phyloP scores from a whole-genome alignment of 2,797 vertebrate genomes.

The Diceros bicornis region DNA sequence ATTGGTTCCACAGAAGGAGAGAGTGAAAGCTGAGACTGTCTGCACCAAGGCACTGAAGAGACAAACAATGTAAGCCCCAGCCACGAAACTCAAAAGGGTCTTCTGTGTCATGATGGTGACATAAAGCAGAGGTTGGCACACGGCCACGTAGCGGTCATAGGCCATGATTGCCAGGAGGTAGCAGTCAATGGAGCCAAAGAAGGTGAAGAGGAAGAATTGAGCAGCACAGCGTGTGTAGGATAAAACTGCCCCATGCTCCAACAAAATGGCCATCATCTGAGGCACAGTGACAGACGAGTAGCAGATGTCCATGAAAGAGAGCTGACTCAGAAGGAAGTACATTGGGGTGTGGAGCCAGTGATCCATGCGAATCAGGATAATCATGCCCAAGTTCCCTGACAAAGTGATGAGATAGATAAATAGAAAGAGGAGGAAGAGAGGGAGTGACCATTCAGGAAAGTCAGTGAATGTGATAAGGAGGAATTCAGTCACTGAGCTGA shows the following conservation, averaged over 20 bases:
- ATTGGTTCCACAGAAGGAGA: constrained; percentile 74
- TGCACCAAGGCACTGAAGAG: constrained; percentile 72
- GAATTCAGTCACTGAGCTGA: constrained; percentile 44
- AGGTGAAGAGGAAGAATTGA: constrained; percentile 79
- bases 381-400: constrained; percentile 73
- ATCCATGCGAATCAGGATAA: background rate
- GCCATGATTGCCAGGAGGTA: constrained; percentile 82
- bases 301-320: constrained; percentile 80
- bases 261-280: constrained; percentile 68
- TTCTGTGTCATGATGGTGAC: constrained; percentile 53
- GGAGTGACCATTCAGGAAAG: background rate
- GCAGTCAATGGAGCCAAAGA: constrained; percentile 74
- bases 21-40: constrained; percentile 54
- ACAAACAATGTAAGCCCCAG: constrained; percentile 46
- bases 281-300: constrained; percentile 78
- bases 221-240: constrained; percentile 13
- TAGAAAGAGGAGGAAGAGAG: constrained; percentile 75
- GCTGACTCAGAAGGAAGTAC: constrained; percentile 80
- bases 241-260: background rate
- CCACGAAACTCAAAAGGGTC: background rate
- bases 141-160: constrained; percentile 72
- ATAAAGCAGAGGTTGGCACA: constrained; percentile 78
- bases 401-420: constrained; percentile 70
- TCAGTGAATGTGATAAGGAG: constrained; percentile 60
- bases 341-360: constrained; percentile 73